Base-by-base conservation (phyloP, 2,113 vertebrate genomes). In the Athene cunicularia region DNA sequence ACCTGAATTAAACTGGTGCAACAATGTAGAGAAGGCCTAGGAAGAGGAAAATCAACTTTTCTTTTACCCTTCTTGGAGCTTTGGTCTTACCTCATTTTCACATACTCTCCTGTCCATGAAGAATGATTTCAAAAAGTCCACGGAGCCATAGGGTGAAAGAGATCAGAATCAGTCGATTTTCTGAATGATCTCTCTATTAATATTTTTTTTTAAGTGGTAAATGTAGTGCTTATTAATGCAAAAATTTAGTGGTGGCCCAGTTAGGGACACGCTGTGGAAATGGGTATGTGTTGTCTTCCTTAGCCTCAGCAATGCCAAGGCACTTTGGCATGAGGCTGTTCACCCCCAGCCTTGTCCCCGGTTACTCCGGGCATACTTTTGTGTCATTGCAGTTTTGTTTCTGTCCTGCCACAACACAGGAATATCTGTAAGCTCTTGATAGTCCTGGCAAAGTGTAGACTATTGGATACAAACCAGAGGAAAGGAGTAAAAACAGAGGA, bases 221-320 rank as follows among this genome's bases (percentile, higher is more conserved):
- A 41, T 8, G 12, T 73, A 35, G 20, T 24, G 12, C 8, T 56
- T 37, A 24, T 49, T 37, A 77, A 63, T 28, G 24, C 28, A 83
- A 72, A 80, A 14, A 8, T 60, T 60, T 62, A 16, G 27, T 5
- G 20, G 23, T 64, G 26, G 26, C 21, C 18, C 32, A 17, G 5
- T 49, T 59, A 52, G 58, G 30, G 35, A 33, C 22, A 33, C 6
- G 7, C 32, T 30, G 27, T 43, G 33, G 16, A 41, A 56, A 14
- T 18, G 24, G 23, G 10, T 21, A 16, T 0, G 0, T 6, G 5
- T 14, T 53, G 12, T 30, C 50, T 73, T 74, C 68, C n/a, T 52
- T 27, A 24, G 5, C 23, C 24, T 30, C 72, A 91, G 72, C 53
- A 60, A n/a, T 22, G 19, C 9, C 6, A 5, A 58, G 43, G 28